Conservation (phyloP, 2,113 vertebrate genomes). For the Piprites chloris region DNA sequence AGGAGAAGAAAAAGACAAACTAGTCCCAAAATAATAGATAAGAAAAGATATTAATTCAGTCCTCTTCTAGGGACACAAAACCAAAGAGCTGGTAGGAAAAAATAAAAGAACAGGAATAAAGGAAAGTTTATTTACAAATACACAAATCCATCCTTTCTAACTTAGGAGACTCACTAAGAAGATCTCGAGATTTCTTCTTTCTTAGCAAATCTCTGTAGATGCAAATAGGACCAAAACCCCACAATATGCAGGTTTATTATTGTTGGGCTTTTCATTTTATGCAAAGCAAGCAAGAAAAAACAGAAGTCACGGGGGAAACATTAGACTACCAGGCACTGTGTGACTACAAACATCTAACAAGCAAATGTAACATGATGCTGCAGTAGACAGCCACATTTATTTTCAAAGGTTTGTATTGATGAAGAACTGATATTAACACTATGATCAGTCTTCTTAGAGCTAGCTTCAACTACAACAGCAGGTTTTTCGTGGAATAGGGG, state of each 20-base stretch:
- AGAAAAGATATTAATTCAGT: background rate
- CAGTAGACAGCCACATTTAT: background rate
- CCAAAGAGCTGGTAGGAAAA: background rate
- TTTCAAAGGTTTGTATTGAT: background rate
- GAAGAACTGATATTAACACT: background rate
- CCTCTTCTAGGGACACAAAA: background rate
- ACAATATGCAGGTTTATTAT: background rate
- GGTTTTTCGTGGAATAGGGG: background rate
- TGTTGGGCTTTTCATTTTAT: background rate
- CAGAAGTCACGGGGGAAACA: background rate
- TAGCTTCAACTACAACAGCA: background rate
- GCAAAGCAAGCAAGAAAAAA: background rate
- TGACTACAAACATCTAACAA: background rate
- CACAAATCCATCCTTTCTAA: background rate
- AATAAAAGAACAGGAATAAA: background rate
- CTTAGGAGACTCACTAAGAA: background rate
- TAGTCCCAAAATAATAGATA: background rate
- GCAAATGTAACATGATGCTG: background rate
- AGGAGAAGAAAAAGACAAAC: background rate
- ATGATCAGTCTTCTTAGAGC: background rate
- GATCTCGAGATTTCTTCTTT: background rate
- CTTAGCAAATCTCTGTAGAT: background rate
- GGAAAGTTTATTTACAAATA: background rate
- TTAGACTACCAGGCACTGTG: background rate
- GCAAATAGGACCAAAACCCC: background rate